A percentile compares a stretch with the other conserved stretches of the same genome.
These are phyloP conservation scores for Argyra leucocephala DNA, from an alignment of 2,888 invertebrate genomes.

Conservation along the genomic window DNA sequence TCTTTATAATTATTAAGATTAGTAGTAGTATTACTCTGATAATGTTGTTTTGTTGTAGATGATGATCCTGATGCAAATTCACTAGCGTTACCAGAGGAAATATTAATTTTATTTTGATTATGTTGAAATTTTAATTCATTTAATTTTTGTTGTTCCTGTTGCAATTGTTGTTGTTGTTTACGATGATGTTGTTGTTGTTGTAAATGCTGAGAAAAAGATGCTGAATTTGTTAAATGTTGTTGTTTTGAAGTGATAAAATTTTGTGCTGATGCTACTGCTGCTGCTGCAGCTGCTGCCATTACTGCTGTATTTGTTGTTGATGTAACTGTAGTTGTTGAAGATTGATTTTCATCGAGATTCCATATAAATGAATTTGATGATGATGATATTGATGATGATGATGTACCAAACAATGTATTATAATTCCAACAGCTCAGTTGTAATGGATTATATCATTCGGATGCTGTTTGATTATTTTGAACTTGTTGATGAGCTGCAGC, in stretches of 20 bases:
- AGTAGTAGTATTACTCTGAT: not conserved
- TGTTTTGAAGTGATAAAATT: conserved; percentile 28
- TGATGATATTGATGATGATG: conserved; percentile 22
- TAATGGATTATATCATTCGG: conserved; percentile 36
- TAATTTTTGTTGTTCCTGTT: conserved; percentile 20
- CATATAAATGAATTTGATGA: conserved; percentile 30
- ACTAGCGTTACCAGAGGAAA: conserved; percentile 29
- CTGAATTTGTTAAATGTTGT: not conserved
- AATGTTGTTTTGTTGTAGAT: conserved; percentile 24
- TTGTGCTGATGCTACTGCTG: conserved; percentile 25
- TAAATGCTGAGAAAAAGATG: conserved; percentile 9
- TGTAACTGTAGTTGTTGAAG: conserved; percentile 25
- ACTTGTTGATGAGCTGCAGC: conserved; percentile 37
- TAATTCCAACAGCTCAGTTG: conserved; percentile 40
- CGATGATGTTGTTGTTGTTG: conserved; percentile 17
- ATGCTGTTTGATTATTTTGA: conserved; percentile 30
- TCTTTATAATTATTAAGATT: not conserved
- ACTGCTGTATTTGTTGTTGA: conserved; percentile 20
- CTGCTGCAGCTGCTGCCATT: conserved; percentile 21
- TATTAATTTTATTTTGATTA: conserved; percentile 19
- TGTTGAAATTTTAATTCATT: conserved; percentile 17
- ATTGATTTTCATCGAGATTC: conserved; percentile 32
- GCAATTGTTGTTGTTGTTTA: conserved; percentile 14
- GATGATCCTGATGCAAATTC: conserved; percentile 27
- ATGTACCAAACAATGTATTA: conserved; percentile 31